Base-by-base conservation (phyloP, 2,797 vertebrate species). In the Oreortyx pictus region DNA sequence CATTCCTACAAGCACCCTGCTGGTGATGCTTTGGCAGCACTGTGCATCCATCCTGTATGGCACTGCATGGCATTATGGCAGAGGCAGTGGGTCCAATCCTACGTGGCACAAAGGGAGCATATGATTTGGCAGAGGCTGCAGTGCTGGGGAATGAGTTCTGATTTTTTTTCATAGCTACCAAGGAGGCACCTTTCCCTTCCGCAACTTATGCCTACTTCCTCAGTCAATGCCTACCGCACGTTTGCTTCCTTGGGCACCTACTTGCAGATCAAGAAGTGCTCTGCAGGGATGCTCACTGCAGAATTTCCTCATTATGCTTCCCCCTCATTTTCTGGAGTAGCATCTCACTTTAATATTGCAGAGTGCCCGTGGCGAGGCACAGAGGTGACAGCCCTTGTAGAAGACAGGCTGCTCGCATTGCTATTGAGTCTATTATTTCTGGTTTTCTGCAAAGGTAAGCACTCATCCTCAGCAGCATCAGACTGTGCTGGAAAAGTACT, bases 71-170 rank as follows among this genome's bases (percentile, higher is more conserved):
- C 31, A 19, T 22, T 46, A 59, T 60, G 82, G 56, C 20, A 70
- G 77, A 90, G 94, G 89, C 77, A 71, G 47, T 3, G 39, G 56
- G 86, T 61, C 74, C 0, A 1, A n/a, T 86, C 64, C 57, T 15
- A 67, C 2, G 5, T 0, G 0, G 77, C 0, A 2, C 52, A 25
- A 15, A 74, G 56, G 60, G 70, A 5, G 11, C 22, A 11, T 1
- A 15, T 71, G 0, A 2, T 44, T 43, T 83, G 11, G 41, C 80
- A 89, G 70, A 77, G 70, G 31, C 1, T 75, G 33, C 74, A 16
- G 25, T 13, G 79, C 50, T 44, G 84, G 70, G 78, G 19, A 72
- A 57, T 0, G 2, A 56, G 56, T 25, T 60, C 14, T 22, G 41
- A 50, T 35, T n/a, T n/a, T 74, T 79, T 66, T 89, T 39, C 25